Base-by-base conservation (phyloP, 30 jellyfish, hydroid and myxozoan genomes). In the Hydra vulgaris region DNA sequence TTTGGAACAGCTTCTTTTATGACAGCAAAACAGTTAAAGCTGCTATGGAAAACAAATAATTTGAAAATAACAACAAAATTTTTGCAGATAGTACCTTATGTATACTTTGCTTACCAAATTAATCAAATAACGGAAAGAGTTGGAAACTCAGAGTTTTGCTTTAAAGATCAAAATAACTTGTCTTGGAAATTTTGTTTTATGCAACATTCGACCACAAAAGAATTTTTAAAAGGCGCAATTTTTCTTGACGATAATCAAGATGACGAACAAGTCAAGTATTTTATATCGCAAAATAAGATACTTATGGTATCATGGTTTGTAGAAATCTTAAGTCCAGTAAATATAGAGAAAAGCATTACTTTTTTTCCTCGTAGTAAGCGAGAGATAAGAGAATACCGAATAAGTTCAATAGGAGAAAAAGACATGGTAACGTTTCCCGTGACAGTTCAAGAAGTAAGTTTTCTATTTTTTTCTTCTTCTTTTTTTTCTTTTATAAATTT, bases 311-410 rank as follows among this genome's bases (percentile, higher is more conserved):
- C 79, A 25, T 78, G 85, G 85, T 26, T 66, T 19, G 85, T 78
- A 17, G 85, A 78, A 15, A 78, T 78, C 18, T 61, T 78, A 77
- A 53, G 78, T 53, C 85, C 85, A 18, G 8, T 23, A 18, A 81
- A 78, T 23, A 56, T 78, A n/a, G 85, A 78, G 22, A 77, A 78
- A 53, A 78, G 85, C 53, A 66, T 78, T n/a, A 56, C 80, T 1
- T 54, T 78, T 78, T 40, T 52, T 12, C 19, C 80, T 18, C 26
- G 69, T 17, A 55, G 80, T 27, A 78, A 53, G 26, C 53, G 85
- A 78, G 23, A 25, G 26, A 52, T 78, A 0, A 76, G 79, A 15
- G 85, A 78, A 23, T 54, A 22, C 18, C 12, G 20, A 1, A 17
- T 78, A 19, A 17, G 22, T 17, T 20, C 80, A 20, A 16, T 24